Percentiles rank a stretch among this genome's conserved stretches.
Conservation (phyloP, 1,140 invertebrate genomes). For the Polypedilum vanderplanki region DNA sequence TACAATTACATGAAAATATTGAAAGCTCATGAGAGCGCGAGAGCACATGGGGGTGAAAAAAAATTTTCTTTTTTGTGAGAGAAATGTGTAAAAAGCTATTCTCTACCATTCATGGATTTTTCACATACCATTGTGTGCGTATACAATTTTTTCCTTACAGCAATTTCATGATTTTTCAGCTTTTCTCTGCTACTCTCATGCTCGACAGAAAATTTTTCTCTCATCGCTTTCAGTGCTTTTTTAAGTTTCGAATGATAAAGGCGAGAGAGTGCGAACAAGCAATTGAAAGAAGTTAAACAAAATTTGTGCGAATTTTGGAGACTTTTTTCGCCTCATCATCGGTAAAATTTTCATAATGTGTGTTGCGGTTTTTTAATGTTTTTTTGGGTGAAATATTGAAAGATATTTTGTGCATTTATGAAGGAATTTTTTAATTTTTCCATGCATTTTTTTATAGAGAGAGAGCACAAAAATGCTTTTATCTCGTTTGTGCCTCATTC, state of each 20-base stretch:
- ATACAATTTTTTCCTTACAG: no score
- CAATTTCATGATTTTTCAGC: no score
- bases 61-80: no score
- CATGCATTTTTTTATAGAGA: not conserved
- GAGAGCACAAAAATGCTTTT: no score
- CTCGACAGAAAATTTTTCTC: not conserved
- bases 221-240: not conserved
- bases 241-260: conserved; percentile 13
- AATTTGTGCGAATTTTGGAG: not conserved
- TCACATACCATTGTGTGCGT: no score
- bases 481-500: not conserved
- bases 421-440: no score
- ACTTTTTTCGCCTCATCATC: not conserved
- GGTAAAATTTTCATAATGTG: not conserved
- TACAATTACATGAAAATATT: no score
- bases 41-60: no score
- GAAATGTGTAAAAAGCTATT: no score
- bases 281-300: not conserved
- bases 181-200: not conserved
- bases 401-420: not conserved
- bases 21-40: no score
- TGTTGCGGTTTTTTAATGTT: not conserved
- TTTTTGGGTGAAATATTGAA: not conserved
- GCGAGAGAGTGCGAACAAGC: not conserved
- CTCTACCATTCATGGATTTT: no score